These are phyloP conservation scores for Falco concolor DNA, from an alignment of 2,797 vertebrate species.

Conservation along the genomic window DNA sequence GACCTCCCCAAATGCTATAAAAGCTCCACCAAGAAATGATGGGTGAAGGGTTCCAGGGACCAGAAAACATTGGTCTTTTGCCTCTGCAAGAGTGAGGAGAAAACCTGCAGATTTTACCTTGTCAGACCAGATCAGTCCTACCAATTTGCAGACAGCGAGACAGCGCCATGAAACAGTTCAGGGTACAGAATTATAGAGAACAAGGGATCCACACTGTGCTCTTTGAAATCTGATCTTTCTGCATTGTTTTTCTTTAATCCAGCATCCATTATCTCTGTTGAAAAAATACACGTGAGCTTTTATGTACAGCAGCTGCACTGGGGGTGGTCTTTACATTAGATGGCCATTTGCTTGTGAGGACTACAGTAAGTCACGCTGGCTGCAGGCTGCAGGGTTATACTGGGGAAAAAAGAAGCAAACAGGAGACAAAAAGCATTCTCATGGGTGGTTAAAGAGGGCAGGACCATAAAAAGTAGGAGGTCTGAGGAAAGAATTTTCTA, in stretches of 20 bases:
- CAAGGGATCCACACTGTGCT: background rate
- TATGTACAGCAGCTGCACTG: background rate
- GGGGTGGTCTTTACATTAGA: background rate
- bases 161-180: background rate
- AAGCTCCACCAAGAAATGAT: background rate
- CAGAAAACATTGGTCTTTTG: background rate
- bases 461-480: background rate
- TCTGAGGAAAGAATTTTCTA: background rate
- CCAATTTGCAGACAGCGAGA: background rate
- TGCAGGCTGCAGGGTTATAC: background rate
- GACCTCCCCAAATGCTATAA: background rate
- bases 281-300: background rate
- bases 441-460: background rate
- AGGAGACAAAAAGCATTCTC: background rate
- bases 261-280: background rate
- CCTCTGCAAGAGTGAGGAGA: background rate
- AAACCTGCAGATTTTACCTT: background rate
- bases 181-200: background rate
- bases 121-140: background rate
- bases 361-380: background rate
- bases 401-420: background rate
- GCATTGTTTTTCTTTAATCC: constrained; percentile 21
- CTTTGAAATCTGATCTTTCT: constrained; percentile 22
- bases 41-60: background rate
- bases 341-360: background rate